These are phyloP conservation scores for Heliornis fulica DNA, from an alignment of 2,113 vertebrate genomes.

Conservation along the genomic window DNA sequence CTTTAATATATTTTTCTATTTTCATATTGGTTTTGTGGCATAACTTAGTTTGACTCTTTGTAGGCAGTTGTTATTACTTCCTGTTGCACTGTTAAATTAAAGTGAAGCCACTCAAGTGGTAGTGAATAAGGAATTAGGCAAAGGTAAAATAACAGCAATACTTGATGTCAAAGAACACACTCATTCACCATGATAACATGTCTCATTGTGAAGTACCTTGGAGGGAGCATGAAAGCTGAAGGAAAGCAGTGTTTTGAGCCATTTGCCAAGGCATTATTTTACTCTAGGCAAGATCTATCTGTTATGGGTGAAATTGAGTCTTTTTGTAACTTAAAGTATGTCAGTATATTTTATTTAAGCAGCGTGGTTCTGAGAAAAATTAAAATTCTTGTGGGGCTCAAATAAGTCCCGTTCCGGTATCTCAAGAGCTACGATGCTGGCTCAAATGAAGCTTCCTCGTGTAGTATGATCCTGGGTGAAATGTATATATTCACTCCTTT, in stretches of 20 bases:
- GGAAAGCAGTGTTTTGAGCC: neutral
- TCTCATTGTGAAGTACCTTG: neutral
- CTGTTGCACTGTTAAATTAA: neutral
- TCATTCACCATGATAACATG: neutral
- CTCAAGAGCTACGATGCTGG: neutral
- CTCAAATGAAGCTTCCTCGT: neutral
- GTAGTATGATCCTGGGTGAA: neutral
- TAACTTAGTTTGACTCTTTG: neutral
- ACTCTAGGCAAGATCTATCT: neutral
- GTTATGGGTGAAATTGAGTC: neutral
- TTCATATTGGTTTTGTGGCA: neutral
- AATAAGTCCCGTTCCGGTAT: neutral
- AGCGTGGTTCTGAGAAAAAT: neutral
- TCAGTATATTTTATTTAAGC: neutral
- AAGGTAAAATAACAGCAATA: neutral
- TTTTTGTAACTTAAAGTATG: neutral
- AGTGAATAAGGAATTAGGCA: neutral
- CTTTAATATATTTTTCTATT: neutral
- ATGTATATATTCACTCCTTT: neutral
- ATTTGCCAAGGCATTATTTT: neutral
- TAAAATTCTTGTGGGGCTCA: neutral
- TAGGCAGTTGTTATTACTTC: neutral
- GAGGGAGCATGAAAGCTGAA: neutral
- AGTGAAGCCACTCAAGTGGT: neutral
- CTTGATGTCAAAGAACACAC: neutral